Base-by-base conservation (phyloP, 2,888 invertebrate genomes). In the Incurvaria masculella region DNA sequence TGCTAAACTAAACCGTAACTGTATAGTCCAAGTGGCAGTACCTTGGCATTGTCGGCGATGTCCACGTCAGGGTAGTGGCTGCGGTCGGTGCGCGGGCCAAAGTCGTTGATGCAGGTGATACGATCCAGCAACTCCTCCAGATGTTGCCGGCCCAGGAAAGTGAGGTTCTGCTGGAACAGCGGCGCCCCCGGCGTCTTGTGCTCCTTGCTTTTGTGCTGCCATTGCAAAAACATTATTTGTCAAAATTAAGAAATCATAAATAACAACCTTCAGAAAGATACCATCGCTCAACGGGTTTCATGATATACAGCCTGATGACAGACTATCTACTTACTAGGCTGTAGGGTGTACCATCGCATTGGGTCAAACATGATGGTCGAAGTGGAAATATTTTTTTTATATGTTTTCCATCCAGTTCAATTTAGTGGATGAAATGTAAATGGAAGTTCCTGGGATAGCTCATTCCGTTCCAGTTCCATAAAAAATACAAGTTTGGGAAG, bases 71-170 rank as follows among this genome's bases (percentile, higher is more conserved):
- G 82, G 42, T 72, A 60, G 3, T 73, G 59, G 51, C 88, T 85
- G 1, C 84, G 69, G 60, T 89, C 89, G 27, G 78, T 68, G 18
- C 83, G 72, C 53, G 83, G 68, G 48, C 81, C 81, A 18, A 75
- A 63, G 64, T 94, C 91, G 54, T 88, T 84, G 44, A 83, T 65
- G 63, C 96, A 96, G 17, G 76, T 69, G 53, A 95, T 85, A 55
- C 83, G 81, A 61, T 93, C 91, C 2, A 89, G 80, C 38, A 96
- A 69, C 43, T 84, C 82, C n/a, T 82, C 73, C 53, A 96, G 72
- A 20, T 73, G 78, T 63, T 90, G 88, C 14, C 67, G 58, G 0
- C 74, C 74, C 42, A 58, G 39, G 56, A 66, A 21, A 51, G 69
- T 51, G 26, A 70, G 55, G 60, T 73, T 53, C 64, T 67, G 55